Base-by-base conservation (phyloP, 2,888 invertebrate genomes). In the Chaetogeoica ovagalla region DNA sequence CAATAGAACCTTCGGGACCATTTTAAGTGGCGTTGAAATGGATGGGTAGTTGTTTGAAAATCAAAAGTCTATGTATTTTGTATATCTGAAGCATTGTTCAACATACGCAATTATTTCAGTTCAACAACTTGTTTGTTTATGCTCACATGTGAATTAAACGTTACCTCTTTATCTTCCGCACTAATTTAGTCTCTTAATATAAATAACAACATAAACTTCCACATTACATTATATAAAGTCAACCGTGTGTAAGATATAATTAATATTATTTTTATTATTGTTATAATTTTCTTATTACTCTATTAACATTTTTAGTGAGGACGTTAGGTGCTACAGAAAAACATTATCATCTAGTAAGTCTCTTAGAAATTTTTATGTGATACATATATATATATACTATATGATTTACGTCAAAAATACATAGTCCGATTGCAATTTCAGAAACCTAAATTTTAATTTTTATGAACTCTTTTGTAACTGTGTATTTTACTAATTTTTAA, bases 81-180 rank as follows among this genome's bases (percentile, higher is more conserved):
- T 1, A 37, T 48, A 21, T 74, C 66, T 66, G 39, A 66, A 75
- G 75, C 43, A 66, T 75, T 66, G 66, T 75, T 75, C 57, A 59
- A n/a, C 57, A 43, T 57, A 15, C 43, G 57, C 19, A 75, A 66
- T 75, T 66, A 75, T 75, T 19, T 66, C 66, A 43, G 39, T 66
- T 23, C 57, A 57, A 59, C 43, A 52, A 75, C 66, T 75, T 30
- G 75, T 59, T 75, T 43, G 66, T 75, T 75, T 30, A 57, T 11
- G 2, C 15, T 6, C 21, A 9, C 21, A 5, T 55, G 65, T 57
- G 65, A 39, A 74, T 55, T 55, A 11, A 52, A 19, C 37, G 30
- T 43, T 37, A 21, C 17, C 5, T 21, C 7, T 30, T 30, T 48
- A 13, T 30, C n/a, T 13, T 62, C 30, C 48, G 7, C n/a, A 43